These are phyloP conservation scores for Drosophila jambulina DNA, from an alignment of 1,140 invertebrate species.

Conservation along the genomic window DNA sequence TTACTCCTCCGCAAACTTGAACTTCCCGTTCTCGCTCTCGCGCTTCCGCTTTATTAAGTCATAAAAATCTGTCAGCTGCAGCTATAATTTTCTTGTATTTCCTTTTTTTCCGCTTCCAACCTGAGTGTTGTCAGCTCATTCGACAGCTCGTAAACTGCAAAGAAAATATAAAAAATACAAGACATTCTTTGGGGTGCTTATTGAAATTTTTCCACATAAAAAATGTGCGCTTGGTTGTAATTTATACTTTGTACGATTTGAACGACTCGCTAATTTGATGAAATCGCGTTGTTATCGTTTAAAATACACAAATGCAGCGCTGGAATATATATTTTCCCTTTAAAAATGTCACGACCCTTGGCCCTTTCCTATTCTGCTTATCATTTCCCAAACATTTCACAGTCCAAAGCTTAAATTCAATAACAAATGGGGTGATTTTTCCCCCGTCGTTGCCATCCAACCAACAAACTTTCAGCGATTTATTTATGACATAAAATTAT, in stretches of 20 bases:
- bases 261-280: conserved; percentile 28
- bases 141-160: conserved; percentile 56
- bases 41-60: conserved; percentile 43
- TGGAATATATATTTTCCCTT: background rate
- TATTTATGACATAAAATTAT: conserved; percentile 76
- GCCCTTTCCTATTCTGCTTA: conserved; percentile 18
- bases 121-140: conserved; percentile 69
- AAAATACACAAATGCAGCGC: background rate
- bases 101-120: conserved; percentile 13
- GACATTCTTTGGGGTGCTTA: conserved; percentile 29
- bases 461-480: conserved; percentile 47
- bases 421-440: conserved; percentile 47
- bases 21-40: conserved; percentile 29
- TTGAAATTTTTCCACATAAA: conserved; percentile 29
- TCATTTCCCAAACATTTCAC: conserved; percentile 35
- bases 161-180: conserved; percentile 41
- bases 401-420: conserved; percentile 51
- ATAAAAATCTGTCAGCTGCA: conserved; percentile 63
- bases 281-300: conserved; percentile 32
- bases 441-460: background rate
- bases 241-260: conserved; percentile 34
- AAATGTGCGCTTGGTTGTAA: conserved; percentile 10
- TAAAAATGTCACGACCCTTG: background rate
- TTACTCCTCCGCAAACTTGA: conserved; percentile 45
- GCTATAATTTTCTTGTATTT: conserved; percentile 38